Evolutionary conservation across 2,888 invertebrate genomes (phyloP).

Genomic region (Drosophila rellima): DNA sequence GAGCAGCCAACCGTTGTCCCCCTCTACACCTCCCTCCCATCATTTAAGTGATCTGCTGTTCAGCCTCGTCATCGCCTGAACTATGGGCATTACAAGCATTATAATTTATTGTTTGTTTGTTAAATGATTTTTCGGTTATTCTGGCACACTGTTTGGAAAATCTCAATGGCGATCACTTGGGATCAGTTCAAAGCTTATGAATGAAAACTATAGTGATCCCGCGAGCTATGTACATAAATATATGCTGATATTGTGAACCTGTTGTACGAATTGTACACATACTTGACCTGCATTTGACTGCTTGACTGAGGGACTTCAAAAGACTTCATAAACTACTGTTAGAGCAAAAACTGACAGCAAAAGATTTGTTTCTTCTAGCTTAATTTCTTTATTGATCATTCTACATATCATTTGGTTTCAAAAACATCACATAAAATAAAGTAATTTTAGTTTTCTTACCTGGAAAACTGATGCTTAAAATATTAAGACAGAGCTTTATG

Average conservation of each 20-base stretch:
- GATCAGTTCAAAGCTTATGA: slow-evolving; percentile 41
- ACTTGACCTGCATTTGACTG: slow-evolving; percentile 63
- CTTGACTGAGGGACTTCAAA: slow-evolving; percentile 18
- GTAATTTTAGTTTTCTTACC: too few relatives aligned
- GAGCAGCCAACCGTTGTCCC: slow-evolving; percentile 38
- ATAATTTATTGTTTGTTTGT: slow-evolving; percentile 56
- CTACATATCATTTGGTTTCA: background rate
- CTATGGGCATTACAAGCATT: slow-evolving; percentile 38
- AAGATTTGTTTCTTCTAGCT: background rate
- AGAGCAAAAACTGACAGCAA: background rate
- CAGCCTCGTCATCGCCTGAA: slow-evolving; percentile 37
- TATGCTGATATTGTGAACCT: slow-evolving; percentile 57
- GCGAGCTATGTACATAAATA: background rate
- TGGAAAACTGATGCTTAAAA: background rate
- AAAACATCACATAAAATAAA: too few relatives aligned
- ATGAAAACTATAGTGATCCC: slow-evolving; percentile 36
- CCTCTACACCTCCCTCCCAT: background rate
- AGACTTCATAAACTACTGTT: slow-evolving; percentile 46
- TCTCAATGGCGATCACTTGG: slow-evolving; percentile 28
- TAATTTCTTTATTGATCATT: background rate
- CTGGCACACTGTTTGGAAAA: slow-evolving; percentile 2
- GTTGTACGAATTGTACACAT: slow-evolving; percentile 43
- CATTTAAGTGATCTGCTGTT: slow-evolving; percentile 23
- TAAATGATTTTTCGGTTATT: slow-evolving; percentile 51
- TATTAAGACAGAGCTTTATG: background rate